Evolutionary conservation across 2,797 vertebrate species (phyloP).

Genomic region (Peromyscus attwateri): DNA sequence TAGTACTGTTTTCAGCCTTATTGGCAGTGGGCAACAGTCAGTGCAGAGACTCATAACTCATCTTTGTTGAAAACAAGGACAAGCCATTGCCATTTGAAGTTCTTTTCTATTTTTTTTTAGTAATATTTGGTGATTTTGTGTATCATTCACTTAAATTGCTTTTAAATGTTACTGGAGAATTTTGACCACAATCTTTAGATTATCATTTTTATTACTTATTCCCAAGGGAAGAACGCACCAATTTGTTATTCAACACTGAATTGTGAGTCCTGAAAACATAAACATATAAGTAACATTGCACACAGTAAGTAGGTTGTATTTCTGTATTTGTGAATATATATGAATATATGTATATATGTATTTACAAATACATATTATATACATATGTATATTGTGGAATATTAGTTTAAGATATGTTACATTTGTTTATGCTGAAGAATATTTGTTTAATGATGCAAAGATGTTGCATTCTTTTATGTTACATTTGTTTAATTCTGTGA

Average conservation of each 20-base stretch:
- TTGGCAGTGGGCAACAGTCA: background rate
- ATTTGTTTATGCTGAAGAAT: no score
- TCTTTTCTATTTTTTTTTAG: background rate
- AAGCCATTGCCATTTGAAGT: background rate
- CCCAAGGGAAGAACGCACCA: background rate
- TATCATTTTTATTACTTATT: background rate
- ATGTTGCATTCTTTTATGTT: no score
- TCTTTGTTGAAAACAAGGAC: background rate
- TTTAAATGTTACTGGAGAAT: background rate
- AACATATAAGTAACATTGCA: background rate
- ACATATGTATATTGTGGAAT: no score
- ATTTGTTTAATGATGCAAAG: no score
- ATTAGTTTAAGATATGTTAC: no score
- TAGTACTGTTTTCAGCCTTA: background rate
- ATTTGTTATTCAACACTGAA: no score
- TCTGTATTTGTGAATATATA: no score
- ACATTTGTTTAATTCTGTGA: no score
- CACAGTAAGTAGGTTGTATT: background rate
- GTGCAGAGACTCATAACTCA: background rate
- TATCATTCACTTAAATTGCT: background rate
- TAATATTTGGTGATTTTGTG: background rate
- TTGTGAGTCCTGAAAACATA: background rate
- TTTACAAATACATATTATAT: no score
- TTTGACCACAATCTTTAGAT: background rate
- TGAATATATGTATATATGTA: no score